Base-by-base conservation (phyloP, 2,113 vertebrate genomes). In the Nibea albiflora region DNA sequence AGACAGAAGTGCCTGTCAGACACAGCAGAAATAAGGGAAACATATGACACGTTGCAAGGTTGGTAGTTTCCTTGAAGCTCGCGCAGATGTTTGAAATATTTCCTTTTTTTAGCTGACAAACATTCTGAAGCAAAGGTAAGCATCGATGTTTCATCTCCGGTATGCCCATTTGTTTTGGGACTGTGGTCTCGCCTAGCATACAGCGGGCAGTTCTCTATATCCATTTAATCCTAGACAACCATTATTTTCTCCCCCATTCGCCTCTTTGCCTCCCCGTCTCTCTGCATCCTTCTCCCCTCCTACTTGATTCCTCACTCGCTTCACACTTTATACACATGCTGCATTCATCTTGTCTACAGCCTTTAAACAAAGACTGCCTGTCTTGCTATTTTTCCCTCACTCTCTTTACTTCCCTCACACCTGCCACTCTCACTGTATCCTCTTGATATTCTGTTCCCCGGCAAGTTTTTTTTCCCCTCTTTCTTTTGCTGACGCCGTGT, bases 181-280 rank as follows among this genome's bases (percentile, higher is more conserved):
- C 52, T 67, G 86, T 88, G 53, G 69, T 87, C 52, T 72, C 83
- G 57, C 76, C 86, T 89, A 67, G 62, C 76, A 63, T 69, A 70
- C 54, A 35, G 82, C 75, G 74, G 88, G 74, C 80, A 78, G 24
- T 85, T 86, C 80, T 73, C 85, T 82, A 65, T 78, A 74, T 88
- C 85, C 52, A 71, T 87, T 86, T 92, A 88, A 81, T 83, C 70
- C 88, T 70, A 79, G 92, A 90, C 90, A 94, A 85, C 81, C 81
- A 70, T 88, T 85, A 79, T 81, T 84, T 87, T 65, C 73, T 85
- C 80, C 73, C 80, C 57, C 58, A 39, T 73, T 66, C 12, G 1
- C 58, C 58, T 72, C 42, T 73, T 52, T 69, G 35, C 16, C 72
- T 73, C 39, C 31, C 57, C 12, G 35, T 63, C 61, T 80, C 58